phyloP scores from a whole-genome alignment of 2,888 invertebrate genomes.

The Serrognathus titanus region DNA sequence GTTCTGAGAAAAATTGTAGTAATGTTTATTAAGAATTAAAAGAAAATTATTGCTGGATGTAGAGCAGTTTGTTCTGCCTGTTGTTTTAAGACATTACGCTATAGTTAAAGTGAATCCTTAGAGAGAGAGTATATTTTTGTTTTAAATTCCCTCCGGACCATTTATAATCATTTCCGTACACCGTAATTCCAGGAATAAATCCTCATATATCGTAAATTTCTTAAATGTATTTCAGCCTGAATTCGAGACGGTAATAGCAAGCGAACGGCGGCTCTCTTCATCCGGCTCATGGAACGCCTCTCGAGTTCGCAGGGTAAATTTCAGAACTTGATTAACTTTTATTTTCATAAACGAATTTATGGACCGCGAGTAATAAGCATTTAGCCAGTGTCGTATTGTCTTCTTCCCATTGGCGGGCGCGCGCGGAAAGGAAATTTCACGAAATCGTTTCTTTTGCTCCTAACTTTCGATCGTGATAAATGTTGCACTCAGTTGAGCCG shows the following conservation, averaged over 20 bases:
- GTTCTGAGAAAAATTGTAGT: too few species aligned
- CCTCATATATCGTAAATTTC: constrained; percentile 33
- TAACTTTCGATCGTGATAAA: neutral
- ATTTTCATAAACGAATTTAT: constrained; percentile 29
- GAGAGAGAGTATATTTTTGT: constrained; percentile 16
- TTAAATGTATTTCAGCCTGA: constrained; percentile 27
- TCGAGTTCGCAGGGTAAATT: constrained; percentile 16
- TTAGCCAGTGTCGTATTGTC: constrained; percentile 1
- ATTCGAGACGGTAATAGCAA: constrained; percentile 2
- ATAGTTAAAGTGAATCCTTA: too few species aligned
- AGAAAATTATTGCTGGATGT: too few species aligned
- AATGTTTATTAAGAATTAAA: too few species aligned
- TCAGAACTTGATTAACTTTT: constrained; percentile 29
- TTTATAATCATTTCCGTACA: constrained; percentile 29
- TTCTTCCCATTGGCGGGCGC: constrained; percentile 8
- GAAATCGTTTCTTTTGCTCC: neutral
- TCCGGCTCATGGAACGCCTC: constrained; percentile 5
- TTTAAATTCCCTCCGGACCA: constrained; percentile 22
- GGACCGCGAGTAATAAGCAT: constrained; percentile 24
- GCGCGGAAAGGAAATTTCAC: neutral
- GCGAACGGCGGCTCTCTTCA: constrained; percentile 1
- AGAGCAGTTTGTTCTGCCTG: too few species aligned
- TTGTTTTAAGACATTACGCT: too few species aligned
- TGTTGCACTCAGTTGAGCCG: too few species aligned
- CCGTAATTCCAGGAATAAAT: constrained; percentile 30